A percentile compares a stretch with the other conserved stretches of the same genome.
These are phyloP conservation scores for Saccostrea glomerata DNA, from an alignment of 1,140 invertebrate genomes.

Conservation along the genomic window DNA sequence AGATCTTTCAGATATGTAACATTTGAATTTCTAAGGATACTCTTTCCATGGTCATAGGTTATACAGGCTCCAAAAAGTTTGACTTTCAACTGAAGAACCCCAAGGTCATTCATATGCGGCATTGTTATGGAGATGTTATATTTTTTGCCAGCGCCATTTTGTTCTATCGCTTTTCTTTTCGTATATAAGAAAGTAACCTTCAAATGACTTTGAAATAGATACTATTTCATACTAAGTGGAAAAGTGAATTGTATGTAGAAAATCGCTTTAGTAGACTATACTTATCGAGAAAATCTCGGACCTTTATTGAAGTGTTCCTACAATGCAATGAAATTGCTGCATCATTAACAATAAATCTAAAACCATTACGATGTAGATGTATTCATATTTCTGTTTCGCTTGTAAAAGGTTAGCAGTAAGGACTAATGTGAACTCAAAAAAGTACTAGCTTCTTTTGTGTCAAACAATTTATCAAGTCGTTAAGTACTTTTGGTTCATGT, in stretches of 20 bases:
- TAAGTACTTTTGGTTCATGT: neutral
- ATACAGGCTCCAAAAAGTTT: conserved; percentile 15
- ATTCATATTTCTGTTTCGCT: neutral
- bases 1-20: neutral
- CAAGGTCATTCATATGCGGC: neutral
- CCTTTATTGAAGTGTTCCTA: neutral
- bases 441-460: neutral
- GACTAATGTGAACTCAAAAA: neutral
- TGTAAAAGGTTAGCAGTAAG: neutral
- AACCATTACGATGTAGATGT: neutral
- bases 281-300: neutral
- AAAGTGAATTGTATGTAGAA: conserved; percentile 11
- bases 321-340: neutral
- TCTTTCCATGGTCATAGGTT: conserved; percentile 12
- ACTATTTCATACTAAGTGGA: conserved; percentile 7
- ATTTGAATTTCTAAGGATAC: neutral
- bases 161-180: neutral
- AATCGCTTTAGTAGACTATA: neutral
- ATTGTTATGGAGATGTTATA: neutral
- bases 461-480: neutral
- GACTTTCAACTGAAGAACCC: conserved; percentile 8
- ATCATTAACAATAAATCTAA: neutral
- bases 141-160: neutral
- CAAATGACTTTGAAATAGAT: conserved; percentile 1
- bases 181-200: neutral